A percentile compares a stretch with the other conserved stretches of the same genome.
Evolutionary conservation across 2,888 invertebrate genomes (phyloP).

Genomic region (Nomada flava): DNA sequence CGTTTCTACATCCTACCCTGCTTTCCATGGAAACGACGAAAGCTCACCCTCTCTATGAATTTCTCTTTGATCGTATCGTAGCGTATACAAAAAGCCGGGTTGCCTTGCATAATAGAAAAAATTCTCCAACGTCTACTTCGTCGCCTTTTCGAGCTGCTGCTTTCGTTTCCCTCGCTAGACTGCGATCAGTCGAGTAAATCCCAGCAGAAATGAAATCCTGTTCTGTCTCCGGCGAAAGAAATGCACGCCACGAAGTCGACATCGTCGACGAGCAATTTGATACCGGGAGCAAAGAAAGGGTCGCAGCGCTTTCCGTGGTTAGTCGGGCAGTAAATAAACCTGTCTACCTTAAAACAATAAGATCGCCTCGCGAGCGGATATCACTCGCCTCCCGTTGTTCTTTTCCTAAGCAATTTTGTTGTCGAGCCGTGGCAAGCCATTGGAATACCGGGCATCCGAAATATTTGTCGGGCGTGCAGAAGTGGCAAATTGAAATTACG

Average conservation of each 20-base stretch:
- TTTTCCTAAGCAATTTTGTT: slow-evolving; percentile 67
- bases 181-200: slow-evolving; percentile 61
- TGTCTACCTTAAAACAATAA: slow-evolving; percentile 81
- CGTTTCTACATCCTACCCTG: slow-evolving; percentile 17
- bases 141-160: neutral
- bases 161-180: neutral
- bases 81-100: slow-evolving; percentile 25
- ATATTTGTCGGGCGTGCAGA: slow-evolving; percentile 77
- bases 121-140: slow-evolving; percentile 32
- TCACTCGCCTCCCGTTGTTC: slow-evolving; percentile 51
- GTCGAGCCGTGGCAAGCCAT: slow-evolving; percentile 47
- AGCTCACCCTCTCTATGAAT: slow-evolving; percentile 26
- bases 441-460: slow-evolving; percentile 62
- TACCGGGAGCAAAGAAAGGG: slow-evolving; percentile 44
- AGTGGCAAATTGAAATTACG: slow-evolving; percentile 79
- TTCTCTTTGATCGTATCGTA: slow-evolving; percentile 20
- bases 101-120: neutral
- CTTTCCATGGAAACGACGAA: slow-evolving; percentile 48
- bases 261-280: slow-evolving; percentile 67
- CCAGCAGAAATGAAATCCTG: slow-evolving; percentile 58
- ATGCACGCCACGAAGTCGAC: slow-evolving; percentile 58
- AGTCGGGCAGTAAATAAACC: slow-evolving; percentile 82
- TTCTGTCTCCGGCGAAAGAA: slow-evolving; percentile 45
- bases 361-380: slow-evolving; percentile 75
- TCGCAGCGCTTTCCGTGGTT: slow-evolving; percentile 73